Evolutionary conservation across 2,888 invertebrate species (phyloP).

Genomic region (Nephrotoma flavescens): DNA sequence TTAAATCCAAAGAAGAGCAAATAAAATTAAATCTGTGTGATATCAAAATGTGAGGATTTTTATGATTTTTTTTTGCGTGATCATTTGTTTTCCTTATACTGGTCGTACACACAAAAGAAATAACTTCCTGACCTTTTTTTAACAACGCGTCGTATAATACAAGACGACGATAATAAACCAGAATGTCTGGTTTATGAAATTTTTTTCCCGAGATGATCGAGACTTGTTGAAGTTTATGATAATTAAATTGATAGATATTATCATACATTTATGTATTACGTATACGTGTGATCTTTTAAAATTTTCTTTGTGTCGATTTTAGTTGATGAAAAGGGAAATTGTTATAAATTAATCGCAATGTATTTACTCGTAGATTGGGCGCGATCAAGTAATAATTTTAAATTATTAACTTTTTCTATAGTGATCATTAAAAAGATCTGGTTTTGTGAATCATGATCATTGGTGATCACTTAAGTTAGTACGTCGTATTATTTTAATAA

Average conservation of each 20-base stretch:
- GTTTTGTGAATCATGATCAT: background rate
- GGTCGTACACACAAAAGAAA: background rate
- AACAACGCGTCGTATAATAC: background rate
- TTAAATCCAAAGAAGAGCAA: background rate
- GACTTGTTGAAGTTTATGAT: background rate
- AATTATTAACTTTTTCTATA: too few species aligned
- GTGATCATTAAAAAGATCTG: background rate
- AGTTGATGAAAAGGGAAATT: background rate
- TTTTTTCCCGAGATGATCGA: background rate
- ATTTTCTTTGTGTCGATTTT: background rate
- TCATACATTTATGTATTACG: background rate
- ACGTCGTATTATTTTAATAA: background rate
- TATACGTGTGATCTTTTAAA: background rate
- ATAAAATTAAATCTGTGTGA: background rate
- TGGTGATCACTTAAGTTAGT: background rate
- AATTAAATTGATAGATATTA: background rate
- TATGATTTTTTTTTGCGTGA: background rate
- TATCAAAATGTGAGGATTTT: background rate
- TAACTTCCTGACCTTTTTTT: background rate
- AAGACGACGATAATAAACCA: background rate
- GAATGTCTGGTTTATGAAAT: background rate
- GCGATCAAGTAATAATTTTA: background rate
- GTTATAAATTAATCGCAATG: background rate
- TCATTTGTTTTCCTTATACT: background rate
- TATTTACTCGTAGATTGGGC: background rate